Evolutionary conservation across 1,140 invertebrate genomes (phyloP).

Genomic region (Ceratitis capitata): DNA sequence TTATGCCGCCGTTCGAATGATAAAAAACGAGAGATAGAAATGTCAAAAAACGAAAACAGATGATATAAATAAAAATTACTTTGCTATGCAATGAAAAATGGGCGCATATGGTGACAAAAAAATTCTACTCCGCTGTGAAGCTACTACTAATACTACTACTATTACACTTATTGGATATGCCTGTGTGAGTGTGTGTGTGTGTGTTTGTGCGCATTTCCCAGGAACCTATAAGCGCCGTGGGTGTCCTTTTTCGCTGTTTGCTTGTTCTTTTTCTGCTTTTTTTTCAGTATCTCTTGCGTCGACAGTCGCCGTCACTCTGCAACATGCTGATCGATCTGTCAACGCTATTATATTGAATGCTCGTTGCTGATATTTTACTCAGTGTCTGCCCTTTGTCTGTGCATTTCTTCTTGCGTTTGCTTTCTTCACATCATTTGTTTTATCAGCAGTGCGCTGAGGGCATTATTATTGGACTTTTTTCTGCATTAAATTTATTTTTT

Average conservation of each 20-base stretch:
- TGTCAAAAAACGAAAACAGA: too few relatives aligned
- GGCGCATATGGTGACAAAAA: slow-evolving; percentile 15
- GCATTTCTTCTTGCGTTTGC: background rate
- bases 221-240: background rate
- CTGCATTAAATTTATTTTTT: too few relatives aligned
- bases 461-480: background rate
- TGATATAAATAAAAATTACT: background rate
- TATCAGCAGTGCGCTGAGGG: background rate
- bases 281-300: background rate
- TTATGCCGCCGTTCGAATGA: background rate
- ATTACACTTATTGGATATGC: too few relatives aligned
- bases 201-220: background rate
- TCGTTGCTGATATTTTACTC: slow-evolving; percentile 16
- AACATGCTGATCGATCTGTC: slow-evolving; percentile 15
- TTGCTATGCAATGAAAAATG: background rate
- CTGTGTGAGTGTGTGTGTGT: background rate
- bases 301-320: background rate
- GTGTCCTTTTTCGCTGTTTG: slow-evolving; percentile 1
- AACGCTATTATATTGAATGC: slow-evolving; percentile 20
- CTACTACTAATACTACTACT: background rate
- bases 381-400: background rate
- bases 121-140: background rate
- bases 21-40: too few relatives aligned
- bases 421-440: slow-evolving; percentile 9
- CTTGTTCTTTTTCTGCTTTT: too few relatives aligned